Conservation (phyloP, 2,797 vertebrate genomes). For the Bovichtus variegatus region DNA sequence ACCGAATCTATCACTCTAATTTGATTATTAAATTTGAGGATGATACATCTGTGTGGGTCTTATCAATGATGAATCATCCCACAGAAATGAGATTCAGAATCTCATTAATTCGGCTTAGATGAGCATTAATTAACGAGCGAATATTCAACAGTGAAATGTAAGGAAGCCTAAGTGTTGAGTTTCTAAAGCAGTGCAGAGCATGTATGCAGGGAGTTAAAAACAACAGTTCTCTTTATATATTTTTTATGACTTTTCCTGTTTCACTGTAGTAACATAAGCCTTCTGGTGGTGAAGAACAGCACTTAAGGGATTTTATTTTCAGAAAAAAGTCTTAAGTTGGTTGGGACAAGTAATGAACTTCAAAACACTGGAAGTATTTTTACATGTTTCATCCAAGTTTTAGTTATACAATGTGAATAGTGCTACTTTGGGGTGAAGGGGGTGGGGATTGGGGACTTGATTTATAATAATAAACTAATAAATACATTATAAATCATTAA, state of each 20-base stretch:
- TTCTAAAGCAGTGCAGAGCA: slow-evolving; percentile 11
- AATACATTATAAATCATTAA: slow-evolving; percentile 3
- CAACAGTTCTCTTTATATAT: slow-evolving; percentile 17
- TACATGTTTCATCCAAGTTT: slow-evolving; percentile 42
- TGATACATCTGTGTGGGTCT: slow-evolving; percentile 65
- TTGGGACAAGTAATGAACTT: slow-evolving; percentile 35
- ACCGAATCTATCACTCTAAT: slow-evolving; percentile 52
- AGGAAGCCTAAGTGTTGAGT: slow-evolving; percentile 21
- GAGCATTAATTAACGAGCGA: slow-evolving; percentile 51
- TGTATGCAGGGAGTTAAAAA: slow-evolving; percentile 3
- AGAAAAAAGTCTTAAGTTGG: slow-evolving; percentile 12
- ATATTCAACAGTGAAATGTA: slow-evolving; percentile 18
- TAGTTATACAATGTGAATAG: not conserved
- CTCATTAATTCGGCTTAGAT: slow-evolving; percentile 43
- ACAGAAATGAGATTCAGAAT: slow-evolving; percentile 41
- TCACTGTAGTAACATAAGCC: slow-evolving; percentile 22
- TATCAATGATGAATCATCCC: slow-evolving; percentile 59
- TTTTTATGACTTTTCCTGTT: slow-evolving; percentile 42
- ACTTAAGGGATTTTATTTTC: slow-evolving; percentile 41
- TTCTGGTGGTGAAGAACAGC: slow-evolving; percentile 24
- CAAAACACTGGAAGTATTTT: slow-evolving; percentile 35
- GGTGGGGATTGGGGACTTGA: not conserved
- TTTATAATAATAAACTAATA: slow-evolving; percentile 1
- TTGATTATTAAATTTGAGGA: slow-evolving; percentile 56
- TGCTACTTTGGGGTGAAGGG: no score